Evolutionary conservation across 2,113 vertebrate genomes (phyloP).

Genomic region (Psephotus haematonotus): DNA sequence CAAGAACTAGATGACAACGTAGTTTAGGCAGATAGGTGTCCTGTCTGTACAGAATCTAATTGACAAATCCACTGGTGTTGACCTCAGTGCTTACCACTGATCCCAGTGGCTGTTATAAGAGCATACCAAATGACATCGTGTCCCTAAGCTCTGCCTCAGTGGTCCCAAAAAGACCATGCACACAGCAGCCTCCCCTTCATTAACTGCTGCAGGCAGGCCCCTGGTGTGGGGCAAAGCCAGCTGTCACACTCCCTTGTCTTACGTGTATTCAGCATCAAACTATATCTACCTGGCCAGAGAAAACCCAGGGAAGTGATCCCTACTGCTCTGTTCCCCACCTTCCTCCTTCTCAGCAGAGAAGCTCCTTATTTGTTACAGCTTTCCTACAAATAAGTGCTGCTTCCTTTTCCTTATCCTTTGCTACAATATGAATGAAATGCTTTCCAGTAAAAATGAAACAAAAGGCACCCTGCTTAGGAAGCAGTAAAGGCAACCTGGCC

Average conservation of each 20-base stretch:
- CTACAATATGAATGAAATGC: neutral
- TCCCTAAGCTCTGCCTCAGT: neutral
- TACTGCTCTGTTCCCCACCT: neutral
- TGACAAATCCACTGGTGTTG: neutral
- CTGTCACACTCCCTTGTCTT: neutral
- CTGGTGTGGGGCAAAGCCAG: neutral
- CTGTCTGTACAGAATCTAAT: neutral
- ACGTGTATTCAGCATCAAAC: neutral
- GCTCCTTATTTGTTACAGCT: neutral
- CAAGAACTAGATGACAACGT: neutral
- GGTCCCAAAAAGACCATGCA: neutral
- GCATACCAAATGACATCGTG: neutral
- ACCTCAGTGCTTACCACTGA: neutral
- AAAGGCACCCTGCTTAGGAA: neutral
- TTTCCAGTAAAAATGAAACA: neutral
- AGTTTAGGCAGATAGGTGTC: neutral
- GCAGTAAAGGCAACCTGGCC: neutral
- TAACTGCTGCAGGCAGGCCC: neutral
- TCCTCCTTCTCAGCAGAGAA: neutral
- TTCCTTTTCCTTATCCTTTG: neutral
- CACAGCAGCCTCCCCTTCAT: neutral
- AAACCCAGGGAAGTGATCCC: neutral
- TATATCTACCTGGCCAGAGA: neutral
- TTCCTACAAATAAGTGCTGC: neutral
- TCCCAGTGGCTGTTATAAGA: neutral